These are phyloP conservation scores for Ornithoptera priamus DNA, from an alignment of 2,888 invertebrate species.

Conservation along the genomic window DNA sequence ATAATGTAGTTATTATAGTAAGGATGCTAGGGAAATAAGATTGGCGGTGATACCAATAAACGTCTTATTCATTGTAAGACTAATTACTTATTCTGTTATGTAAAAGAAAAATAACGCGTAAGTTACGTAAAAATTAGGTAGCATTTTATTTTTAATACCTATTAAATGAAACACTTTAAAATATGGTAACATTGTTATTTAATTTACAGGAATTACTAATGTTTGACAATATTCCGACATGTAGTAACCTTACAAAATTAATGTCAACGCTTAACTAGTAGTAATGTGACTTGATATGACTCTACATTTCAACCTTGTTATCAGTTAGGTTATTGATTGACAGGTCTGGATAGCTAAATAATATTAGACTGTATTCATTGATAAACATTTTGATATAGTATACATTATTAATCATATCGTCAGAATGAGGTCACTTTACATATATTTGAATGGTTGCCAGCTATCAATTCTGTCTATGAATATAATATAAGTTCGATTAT, in stretches of 20 bases:
- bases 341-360: slow-evolving; percentile 16
- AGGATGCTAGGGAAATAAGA: too few relatives aligned
- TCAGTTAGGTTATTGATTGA: slow-evolving; percentile 5
- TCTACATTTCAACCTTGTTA: slow-evolving; percentile 52
- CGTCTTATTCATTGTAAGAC: too few relatives aligned
- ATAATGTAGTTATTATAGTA: too few relatives aligned
- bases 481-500: neutral
- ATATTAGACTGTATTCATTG: slow-evolving; percentile 7
- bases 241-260: slow-evolving; percentile 73
- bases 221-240: slow-evolving; percentile 72
- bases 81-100: too few relatives aligned
- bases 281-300: slow-evolving; percentile 71
- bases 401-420: slow-evolving; percentile 22
- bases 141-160: neutral
- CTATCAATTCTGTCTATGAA: neutral
- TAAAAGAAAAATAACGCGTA: too few relatives aligned
- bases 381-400: slow-evolving; percentile 17
- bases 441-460: slow-evolving; percentile 1
- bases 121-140: neutral
- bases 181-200: slow-evolving; percentile 78
- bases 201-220: slow-evolving; percentile 78
- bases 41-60: too few relatives aligned
- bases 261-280: slow-evolving; percentile 75
- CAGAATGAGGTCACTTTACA: neutral
- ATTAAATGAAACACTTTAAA: slow-evolving; percentile 22